Percentiles rank a stretch among this genome's conserved stretches.
These are phyloP conservation scores for Colletes collaris DNA, from an alignment of 2,888 invertebrate genomes.

Conservation along the genomic window DNA sequence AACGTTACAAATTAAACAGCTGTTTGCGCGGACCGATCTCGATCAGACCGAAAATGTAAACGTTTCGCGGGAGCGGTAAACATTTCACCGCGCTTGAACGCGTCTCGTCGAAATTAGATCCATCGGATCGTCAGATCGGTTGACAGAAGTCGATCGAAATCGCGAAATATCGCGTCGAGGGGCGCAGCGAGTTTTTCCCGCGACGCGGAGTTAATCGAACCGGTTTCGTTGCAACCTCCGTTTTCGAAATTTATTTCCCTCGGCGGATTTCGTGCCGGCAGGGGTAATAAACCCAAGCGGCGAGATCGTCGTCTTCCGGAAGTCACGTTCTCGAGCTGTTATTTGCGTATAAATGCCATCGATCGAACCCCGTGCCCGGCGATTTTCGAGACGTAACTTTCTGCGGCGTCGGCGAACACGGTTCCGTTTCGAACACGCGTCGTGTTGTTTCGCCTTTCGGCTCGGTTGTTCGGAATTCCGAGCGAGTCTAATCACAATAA, in stretches of 20 bases:
- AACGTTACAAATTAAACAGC: too few relatives aligned
- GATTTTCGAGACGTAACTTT: conserved; percentile 47
- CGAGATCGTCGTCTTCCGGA: conserved; percentile 25
- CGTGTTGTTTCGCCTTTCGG: conserved; percentile 9
- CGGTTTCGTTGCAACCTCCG: neutral
- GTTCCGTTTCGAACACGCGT: neutral
- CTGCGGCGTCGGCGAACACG: conserved; percentile 4
- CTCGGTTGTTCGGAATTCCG: neutral
- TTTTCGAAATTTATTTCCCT: conserved; percentile 33
- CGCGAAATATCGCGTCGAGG: conserved; percentile 1
- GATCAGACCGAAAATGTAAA: too few relatives aligned
- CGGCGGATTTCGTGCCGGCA: conserved; percentile 19
- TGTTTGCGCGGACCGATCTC: too few relatives aligned
- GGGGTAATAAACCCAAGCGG: conserved; percentile 24
- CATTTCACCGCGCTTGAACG: too few relatives aligned
- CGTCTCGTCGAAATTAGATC: neutral
- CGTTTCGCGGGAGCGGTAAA: too few relatives aligned
- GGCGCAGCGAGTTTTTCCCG: neutral
- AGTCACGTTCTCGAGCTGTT: conserved; percentile 45
- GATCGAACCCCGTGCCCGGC: conserved; percentile 37
- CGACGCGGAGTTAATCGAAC: conserved; percentile 29
- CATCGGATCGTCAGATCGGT: too few relatives aligned
- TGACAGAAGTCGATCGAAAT: neutral
- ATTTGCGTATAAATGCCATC: conserved; percentile 52
- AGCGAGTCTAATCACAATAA: neutral